Evolutionary conservation across 2,888 invertebrate species (phyloP).

Genomic region (Philereme vetulata): DNA sequence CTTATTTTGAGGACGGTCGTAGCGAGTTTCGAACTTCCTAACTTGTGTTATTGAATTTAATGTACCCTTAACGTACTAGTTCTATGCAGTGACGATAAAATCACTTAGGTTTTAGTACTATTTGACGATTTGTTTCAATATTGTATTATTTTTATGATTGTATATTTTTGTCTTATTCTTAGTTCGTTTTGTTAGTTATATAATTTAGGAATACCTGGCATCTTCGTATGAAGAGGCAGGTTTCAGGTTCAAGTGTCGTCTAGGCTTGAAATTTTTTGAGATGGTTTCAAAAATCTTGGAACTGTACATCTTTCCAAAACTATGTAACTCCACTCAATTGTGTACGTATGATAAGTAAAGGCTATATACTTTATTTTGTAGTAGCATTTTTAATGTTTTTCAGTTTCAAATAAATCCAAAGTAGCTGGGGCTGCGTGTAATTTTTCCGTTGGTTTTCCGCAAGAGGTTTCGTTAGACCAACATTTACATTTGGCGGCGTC

Average conservation of each 20-base stretch:
- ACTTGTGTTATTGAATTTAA: conserved; percentile 83
- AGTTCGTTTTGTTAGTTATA: too few species aligned
- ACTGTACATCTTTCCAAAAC: too few species aligned
- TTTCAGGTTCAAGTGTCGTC: too few species aligned
- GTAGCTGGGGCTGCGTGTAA: conserved; percentile 53
- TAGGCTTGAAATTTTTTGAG: too few species aligned
- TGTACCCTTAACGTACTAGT: conserved; percentile 73
- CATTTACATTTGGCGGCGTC: conserved; percentile 74
- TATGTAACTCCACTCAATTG: too few species aligned
- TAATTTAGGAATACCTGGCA: too few species aligned
- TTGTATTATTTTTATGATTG: too few species aligned
- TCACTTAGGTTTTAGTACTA: conserved; percentile 39
- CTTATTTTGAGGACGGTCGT: conserved; percentile 81
- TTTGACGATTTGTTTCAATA: too few species aligned
- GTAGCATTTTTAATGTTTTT: conserved; percentile 4
- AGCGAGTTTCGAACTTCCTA: conserved; percentile 80
- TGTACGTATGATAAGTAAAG: too few species aligned
- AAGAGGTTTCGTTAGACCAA: conserved; percentile 69
- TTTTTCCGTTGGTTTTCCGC: conserved; percentile 66
- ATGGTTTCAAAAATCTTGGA: too few species aligned
- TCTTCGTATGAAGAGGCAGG: too few species aligned
- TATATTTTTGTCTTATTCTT: too few species aligned
- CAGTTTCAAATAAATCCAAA: conserved; percentile 21
- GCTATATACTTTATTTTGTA: not conserved
- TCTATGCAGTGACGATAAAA: conserved; percentile 72